Evolutionary conservation across 2,888 invertebrate genomes (phyloP).

Genomic region (Tanytarsus gracilentus): DNA sequence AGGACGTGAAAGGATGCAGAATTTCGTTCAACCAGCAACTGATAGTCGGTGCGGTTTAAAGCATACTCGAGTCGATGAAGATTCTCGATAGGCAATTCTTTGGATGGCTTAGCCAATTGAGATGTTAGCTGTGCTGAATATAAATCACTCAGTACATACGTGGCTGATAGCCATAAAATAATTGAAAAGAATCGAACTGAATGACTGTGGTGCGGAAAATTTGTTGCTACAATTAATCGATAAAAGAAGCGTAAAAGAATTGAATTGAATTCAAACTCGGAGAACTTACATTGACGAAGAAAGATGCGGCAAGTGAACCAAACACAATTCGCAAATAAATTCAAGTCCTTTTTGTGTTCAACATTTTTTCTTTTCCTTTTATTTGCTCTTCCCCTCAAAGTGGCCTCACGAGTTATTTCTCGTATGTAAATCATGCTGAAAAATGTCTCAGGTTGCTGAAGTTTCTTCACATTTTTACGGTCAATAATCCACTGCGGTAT

Average conservation of each 20-base stretch:
- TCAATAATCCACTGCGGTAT: conserved; percentile 43
- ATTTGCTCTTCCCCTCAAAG: neutral
- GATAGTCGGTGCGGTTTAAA: conserved; percentile 52
- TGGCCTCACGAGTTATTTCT: neutral
- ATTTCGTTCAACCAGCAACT: conserved; percentile 61
- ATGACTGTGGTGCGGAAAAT: conserved; percentile 53
- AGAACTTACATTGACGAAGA: conserved; percentile 56
- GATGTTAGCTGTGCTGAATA: conserved; percentile 71
- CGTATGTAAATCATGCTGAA: conserved; percentile 13
- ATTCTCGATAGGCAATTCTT: conserved; percentile 59
- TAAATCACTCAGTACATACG: conserved; percentile 69
- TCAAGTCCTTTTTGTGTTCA: conserved; percentile 15
- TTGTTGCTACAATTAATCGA: conserved; percentile 46
- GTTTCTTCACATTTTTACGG: neutral
- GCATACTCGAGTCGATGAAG: conserved; percentile 56
- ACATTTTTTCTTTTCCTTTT: neutral
- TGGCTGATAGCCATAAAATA: conserved; percentile 62
- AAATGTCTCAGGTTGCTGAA: conserved; percentile 30
- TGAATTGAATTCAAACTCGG: neutral
- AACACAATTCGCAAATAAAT: conserved; percentile 53
- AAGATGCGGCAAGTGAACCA: conserved; percentile 66
- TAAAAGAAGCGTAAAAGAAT: neutral
- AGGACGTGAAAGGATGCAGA: conserved; percentile 59
- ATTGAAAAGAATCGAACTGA: conserved; percentile 61
- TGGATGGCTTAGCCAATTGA: conserved; percentile 60